These are phyloP conservation scores for Stomatorhinus walkeri DNA, from an alignment of 2,797 vertebrate species.

Conservation along the genomic window DNA sequence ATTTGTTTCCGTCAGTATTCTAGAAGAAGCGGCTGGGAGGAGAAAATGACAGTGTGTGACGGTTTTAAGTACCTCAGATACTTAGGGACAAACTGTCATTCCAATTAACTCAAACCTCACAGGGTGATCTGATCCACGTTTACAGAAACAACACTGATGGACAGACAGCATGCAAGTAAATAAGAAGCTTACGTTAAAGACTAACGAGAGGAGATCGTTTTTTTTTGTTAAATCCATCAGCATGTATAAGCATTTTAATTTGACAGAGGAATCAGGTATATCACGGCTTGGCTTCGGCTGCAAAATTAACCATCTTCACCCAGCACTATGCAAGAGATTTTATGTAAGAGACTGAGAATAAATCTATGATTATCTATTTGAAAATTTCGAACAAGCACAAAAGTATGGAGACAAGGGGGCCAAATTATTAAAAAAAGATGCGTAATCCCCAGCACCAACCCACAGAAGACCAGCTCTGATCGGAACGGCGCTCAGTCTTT, in stretches of 20 bases:
- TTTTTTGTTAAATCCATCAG: background rate
- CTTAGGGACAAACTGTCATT: background rate
- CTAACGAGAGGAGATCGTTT: background rate
- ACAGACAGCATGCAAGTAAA: background rate
- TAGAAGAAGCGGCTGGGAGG: constrained; percentile 72
- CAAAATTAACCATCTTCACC: background rate
- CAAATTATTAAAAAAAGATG: too few species aligned
- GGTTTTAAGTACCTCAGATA: background rate
- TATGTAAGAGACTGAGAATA: background rate
- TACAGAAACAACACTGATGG: background rate
- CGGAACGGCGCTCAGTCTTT: background rate
- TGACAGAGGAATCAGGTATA: background rate
- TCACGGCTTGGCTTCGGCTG: background rate
- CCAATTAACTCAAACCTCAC: background rate
- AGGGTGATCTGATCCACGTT: background rate
- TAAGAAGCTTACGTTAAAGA: background rate
- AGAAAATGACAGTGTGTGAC: background rate
- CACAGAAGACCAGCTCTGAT: background rate
- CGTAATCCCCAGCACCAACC: background rate
- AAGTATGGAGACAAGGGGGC: background rate
- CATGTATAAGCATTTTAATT: background rate
- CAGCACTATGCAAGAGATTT: background rate
- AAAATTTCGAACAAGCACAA: background rate
- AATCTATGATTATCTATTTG: background rate
- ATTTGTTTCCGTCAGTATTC: constrained; percentile 82